These are phyloP conservation scores for Tragelaphus buxtoni DNA, from an alignment of 2,113 vertebrate genomes.

Conservation along the genomic window DNA sequence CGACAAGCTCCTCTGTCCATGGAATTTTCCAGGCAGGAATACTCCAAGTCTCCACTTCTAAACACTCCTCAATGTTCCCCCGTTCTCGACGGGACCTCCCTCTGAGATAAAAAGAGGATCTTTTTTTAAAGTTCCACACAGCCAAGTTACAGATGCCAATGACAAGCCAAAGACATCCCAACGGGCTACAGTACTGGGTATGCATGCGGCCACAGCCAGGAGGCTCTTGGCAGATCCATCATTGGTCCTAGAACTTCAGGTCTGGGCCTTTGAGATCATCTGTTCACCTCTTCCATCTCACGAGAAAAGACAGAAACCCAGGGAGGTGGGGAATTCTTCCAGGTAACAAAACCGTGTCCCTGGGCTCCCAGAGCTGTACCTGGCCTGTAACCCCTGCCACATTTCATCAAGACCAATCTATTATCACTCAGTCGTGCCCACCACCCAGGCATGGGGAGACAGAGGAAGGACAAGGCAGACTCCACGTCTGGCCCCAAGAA, in stretches of 20 bases:
- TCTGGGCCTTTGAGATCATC: neutral
- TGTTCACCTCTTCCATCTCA: neutral
- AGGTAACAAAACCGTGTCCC: neutral
- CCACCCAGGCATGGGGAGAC: neutral
- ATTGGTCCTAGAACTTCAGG: neutral
- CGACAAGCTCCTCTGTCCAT: neutral
- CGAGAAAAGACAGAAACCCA: neutral
- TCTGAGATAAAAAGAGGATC: neutral
- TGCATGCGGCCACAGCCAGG: neutral
- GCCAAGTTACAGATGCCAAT: neutral
- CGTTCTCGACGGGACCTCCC: neutral
- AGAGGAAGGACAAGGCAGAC: neutral
- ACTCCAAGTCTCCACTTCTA: neutral
- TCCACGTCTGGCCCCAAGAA: neutral
- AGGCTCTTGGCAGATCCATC: neutral
- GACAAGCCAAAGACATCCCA: neutral
- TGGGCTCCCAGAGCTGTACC: neutral
- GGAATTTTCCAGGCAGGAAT: neutral
- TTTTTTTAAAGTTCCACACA: neutral
- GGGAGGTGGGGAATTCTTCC: neutral
- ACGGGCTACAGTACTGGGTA: neutral
- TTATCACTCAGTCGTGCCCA: neutral
- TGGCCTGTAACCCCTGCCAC: neutral
- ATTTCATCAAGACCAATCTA: neutral
- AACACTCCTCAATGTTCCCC: neutral